Conservation (phyloP, 2,888 invertebrate genomes). For the Amblyjoppa fuscipennis region DNA sequence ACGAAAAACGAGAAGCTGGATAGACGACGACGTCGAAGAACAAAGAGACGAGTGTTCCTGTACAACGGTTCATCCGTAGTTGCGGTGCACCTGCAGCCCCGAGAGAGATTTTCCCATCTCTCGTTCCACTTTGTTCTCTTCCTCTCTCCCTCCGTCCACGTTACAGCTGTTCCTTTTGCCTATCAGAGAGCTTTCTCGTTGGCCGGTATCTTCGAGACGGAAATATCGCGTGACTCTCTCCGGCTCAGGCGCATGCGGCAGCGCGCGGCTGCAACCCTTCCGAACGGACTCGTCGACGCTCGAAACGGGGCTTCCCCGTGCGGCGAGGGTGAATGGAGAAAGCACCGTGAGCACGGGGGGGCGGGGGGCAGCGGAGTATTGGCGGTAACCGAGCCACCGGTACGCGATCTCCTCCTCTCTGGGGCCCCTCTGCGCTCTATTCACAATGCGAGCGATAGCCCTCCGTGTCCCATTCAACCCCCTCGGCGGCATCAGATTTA, state of each 20-base stretch:
- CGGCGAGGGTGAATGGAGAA: constrained; percentile 26
- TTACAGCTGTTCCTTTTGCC: neutral
- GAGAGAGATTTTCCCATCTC: constrained; percentile 23
- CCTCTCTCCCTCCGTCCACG: neutral
- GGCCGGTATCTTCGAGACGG: constrained; percentile 7
- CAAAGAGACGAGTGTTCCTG: constrained; percentile 39
- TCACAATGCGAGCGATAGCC: constrained; percentile 57
- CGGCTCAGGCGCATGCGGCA: neutral
- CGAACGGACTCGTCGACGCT: constrained; percentile 43
- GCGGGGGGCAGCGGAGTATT: constrained; percentile 6
- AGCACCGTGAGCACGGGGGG: neutral
- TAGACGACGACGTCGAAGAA: constrained; percentile 40
- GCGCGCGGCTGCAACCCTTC: neutral
- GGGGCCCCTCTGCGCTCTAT: constrained; percentile 25
- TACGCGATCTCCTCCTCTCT: constrained; percentile 2
- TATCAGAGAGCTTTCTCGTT: neutral
- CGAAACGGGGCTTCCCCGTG: constrained; percentile 11
- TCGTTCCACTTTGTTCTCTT: constrained; percentile 6
- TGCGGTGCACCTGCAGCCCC: constrained; percentile 27
- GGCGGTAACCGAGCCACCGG: constrained; percentile 9
- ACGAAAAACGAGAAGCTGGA: constrained; percentile 18
- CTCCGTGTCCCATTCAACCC: constrained; percentile 48
- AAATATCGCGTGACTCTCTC: constrained; percentile 44
- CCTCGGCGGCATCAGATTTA: constrained; percentile 61
- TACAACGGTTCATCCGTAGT: constrained; percentile 19